Base-by-base conservation (phyloP, 2,888 invertebrate genomes). In the Oxyteleia sp. region DNA sequence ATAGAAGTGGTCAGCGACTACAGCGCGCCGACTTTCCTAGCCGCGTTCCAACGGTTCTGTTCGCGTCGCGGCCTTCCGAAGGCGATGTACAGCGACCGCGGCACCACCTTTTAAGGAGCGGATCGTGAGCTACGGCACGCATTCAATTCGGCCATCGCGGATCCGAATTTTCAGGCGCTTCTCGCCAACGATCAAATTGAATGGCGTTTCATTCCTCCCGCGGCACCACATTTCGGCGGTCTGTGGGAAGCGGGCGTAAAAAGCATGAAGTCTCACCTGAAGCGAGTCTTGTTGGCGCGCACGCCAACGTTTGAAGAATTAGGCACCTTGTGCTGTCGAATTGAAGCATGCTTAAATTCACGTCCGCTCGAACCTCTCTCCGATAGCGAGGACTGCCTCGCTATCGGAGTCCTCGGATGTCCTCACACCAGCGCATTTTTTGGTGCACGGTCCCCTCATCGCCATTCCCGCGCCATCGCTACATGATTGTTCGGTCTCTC, bases 21-120 rank as follows among this genome's bases (percentile, higher is more conserved):
- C 16, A n/a, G n/a, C n/a, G n/a, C n/a, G n/a, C 29, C 87, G 1
- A 55, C 88, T 0, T 90, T 90, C 13, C 8, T 90, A 0, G 86
- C 87, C 0, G 86, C 88, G 23, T 23, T 23, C 5, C 23, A 23
- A 4, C 23, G 23, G 3, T 23, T 23, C 23, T 23, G 23, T 23
- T 0, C 87, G 4, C 71, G 89, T n/a, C 59, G 88, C 20, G 88
- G 89, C 0, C 15, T 63, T 1, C 82, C 84, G 5, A 20, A 16
- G 0, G 55, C 74, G 5, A 55, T 87, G n/a, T 71, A 84, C 57
- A 88, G 86, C 57, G 90, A 91, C 51, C 85, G 85, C 35, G 90
- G 90, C 3, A 87, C 87, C 3, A 90, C 86, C 35, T 91, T 91
- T 55, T 53, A 85, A 0, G 89, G 87, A 10, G 90, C 90, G 10